Evolutionary conservation across 1,140 invertebrate species (phyloP).

Genomic region (Leptinotarsa undecemlineata): DNA sequence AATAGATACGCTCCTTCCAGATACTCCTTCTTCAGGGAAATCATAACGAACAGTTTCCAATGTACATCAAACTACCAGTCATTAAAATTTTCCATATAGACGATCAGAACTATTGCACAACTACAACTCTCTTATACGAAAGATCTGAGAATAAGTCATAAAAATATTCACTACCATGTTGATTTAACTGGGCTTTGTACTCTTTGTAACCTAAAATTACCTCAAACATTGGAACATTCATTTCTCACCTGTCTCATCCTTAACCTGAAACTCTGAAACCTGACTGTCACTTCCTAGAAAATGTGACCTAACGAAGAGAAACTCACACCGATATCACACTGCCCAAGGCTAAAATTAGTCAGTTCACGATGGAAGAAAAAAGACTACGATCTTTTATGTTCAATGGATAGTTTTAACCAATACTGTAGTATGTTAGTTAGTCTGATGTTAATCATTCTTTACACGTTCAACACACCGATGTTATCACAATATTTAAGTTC

Average conservation of each 20-base stretch:
- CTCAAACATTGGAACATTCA: neutral
- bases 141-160: too few relatives aligned
- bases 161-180: too few relatives aligned
- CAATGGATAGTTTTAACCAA: neutral
- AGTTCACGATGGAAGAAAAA: too few relatives aligned
- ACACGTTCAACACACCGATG: neutral
- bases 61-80: neutral
- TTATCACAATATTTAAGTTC: neutral
- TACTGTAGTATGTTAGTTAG: neutral
- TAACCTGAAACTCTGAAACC: neutral
- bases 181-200: neutral
- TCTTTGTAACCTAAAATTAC: neutral
- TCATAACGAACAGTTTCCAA: neutral
- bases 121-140: neutral
- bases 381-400: neutral
- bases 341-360: neutral
- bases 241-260: neutral
- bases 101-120: neutral
- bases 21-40: neutral
- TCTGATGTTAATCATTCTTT: neutral
- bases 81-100: neutral
- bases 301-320: neutral
- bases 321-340: neutral
- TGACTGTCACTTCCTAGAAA: neutral
- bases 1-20: neutral